A percentile compares a stretch with the other conserved stretches of the same genome.
Conservation (phyloP, 2,113 vertebrate genomes). For the Gymnocephalus cernua region DNA sequence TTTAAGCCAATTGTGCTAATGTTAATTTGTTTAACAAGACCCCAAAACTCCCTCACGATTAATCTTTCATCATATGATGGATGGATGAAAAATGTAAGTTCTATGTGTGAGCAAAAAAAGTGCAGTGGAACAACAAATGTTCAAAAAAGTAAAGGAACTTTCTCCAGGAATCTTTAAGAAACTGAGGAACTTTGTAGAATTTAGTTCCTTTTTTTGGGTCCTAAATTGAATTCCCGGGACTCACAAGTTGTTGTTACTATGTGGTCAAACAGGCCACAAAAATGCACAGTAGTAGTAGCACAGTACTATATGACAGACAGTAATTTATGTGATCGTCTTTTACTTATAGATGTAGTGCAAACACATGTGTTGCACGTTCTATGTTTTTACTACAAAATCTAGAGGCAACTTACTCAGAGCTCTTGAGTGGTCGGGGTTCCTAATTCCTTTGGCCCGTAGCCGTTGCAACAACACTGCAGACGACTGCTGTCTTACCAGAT, state of each 20-base stretch:
- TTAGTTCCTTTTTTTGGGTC: not conserved
- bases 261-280: conserved; percentile 1
- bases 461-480: conserved; percentile 96
- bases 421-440: conserved; percentile 98
- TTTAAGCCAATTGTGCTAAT: not conserved
- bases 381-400: not conserved
- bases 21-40: not conserved
- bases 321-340: not conserved
- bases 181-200: not conserved
- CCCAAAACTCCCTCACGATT: not conserved
- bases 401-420: conserved; percentile 91
- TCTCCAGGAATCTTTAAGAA: not conserved
- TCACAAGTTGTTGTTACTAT: not conserved
- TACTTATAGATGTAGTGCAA: not conserved
- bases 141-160: not conserved
- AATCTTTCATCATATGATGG: not conserved
- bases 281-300: not conserved
- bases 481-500: conserved; percentile 97
- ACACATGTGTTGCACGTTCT: not conserved
- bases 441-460: conserved; percentile 96
- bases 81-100: not conserved
- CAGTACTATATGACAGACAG: not conserved
- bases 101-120: not conserved
- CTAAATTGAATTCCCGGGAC: not conserved
- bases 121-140: not conserved